Evolutionary conservation across 2,888 invertebrate species (phyloP), one percentile per base, ranked within the genome.

Genomic region (Alentia gelatinosa): DNA sequence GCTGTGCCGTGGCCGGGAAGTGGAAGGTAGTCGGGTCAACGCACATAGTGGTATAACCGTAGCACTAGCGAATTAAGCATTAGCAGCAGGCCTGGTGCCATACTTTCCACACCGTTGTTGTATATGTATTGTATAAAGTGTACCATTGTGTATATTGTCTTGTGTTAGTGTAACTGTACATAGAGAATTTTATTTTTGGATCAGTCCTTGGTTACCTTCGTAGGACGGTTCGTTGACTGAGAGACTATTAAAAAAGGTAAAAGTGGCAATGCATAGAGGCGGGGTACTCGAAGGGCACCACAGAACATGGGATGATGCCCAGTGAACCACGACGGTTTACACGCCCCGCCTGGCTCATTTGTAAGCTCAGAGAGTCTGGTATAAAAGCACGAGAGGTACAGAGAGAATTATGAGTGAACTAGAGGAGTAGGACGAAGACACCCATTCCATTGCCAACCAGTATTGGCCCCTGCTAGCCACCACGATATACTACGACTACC

Each of bases 111-210:
- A 83, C 83, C n/a, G 83, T 83, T 83, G 83, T 83, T 83, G 83
- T 83, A 83, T 83, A 83, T 83, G 83, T 83, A 83, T 83, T 88
- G 88, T 88, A 88, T 88, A 88, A 88, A 88, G 88, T 88, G 88
- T 88, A 88, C 35, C 47, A 89, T 89, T 56, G 89, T 89, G 89
- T 89, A 89, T 37, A 89, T 88, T 33, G 89, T 89, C 47, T 89
- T 89, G 89, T 89, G 37, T 89, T 89, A 68, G 89, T 89, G 89
- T 5, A 37, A 30, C 37, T 89, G 68, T 89, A 88, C 88, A 88
- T 88, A 88, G 88, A 88, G 88, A 50, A 88, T 47, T 88, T 88
- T 88, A 88, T 88, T 88, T 88, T 88, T 88, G 88, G 88, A 88
- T 42, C 88, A 88, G 88, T 50, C 47, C 50, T 88, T 50, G 50